Base-by-base conservation (phyloP, 2,888 invertebrate genomes). In the Scaptomyza caliginosa region DNA sequence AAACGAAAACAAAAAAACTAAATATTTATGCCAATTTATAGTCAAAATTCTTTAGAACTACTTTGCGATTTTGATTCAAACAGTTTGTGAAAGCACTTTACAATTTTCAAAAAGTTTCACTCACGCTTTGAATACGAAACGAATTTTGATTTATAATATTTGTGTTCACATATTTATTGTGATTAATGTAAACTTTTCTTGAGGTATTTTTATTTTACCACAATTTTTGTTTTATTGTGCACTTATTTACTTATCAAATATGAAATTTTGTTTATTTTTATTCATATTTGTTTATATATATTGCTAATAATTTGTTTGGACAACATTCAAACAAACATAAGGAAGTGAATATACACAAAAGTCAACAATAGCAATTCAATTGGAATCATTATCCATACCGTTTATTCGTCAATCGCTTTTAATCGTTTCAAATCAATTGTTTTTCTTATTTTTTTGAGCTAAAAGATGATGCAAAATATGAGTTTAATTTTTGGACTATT, bases 281-380 rank as follows among this genome's bases (percentile, higher is more conserved):
- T 57, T 17, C 16, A 43, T 21, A 30, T 13, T 39, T 24, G 32
- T 52, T 17, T 43, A 13, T 4, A 11, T 48, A 24, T 52, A 23
- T 45, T 24, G 39, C 43, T 60, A 50, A 67, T 26, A 51, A 54
- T 56, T 52, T 39, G 49, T 49, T 56, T 57, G 39, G 11, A 2
- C n/a, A 30, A 13, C 4, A 30, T 13, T n/a, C 17, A 32, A 40
- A 43, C 28, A 28, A 43, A 54, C 42, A 60, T 70, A 46, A 67
- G 71, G 71, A 72, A 72, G 72, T 71, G 42, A 50, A 60, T 57
- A 17, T 26, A 56, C 21, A 42, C 24, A 26, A 45, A 30, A 39
- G 24, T 13, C 58, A 28, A 42, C 40, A 62, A 71, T 55, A 57
- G 67, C 39, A 43, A 43, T 42, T 54, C 34, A 56, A 59, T 50